Conservation (phyloP, 2,888 invertebrate species). For the Horisme vitalbata region DNA sequence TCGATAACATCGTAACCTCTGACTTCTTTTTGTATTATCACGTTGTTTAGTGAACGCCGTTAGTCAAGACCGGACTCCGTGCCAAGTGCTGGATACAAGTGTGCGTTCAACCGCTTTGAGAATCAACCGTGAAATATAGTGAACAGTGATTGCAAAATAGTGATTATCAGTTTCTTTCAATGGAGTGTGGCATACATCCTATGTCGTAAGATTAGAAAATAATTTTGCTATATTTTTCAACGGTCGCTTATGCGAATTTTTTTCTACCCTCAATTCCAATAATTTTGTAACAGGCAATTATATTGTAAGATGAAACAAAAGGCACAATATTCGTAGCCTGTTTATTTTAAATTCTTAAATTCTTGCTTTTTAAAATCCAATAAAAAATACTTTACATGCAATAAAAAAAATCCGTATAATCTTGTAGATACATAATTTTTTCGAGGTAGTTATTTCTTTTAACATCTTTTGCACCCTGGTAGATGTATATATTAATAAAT, state of each 20-base stretch:
- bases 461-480: too few relatives aligned
- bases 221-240: conserved; percentile 39
- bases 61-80: conserved; percentile 65
- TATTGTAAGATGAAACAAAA: background rate
- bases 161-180: conserved; percentile 59
- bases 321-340: too few relatives aligned
- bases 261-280: conserved; percentile 13
- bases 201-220: conserved; percentile 72
- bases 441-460: too few relatives aligned
- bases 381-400: too few relatives aligned
- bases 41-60: conserved; percentile 73
- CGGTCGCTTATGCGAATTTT: conserved; percentile 24
- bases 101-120: conserved; percentile 56
- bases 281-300: background rate
- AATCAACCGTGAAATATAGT: conserved; percentile 71
- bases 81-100: conserved; percentile 75
- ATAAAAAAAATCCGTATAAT: too few relatives aligned
- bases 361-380: too few relatives aligned
- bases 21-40: conserved; percentile 80
- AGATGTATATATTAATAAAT: too few relatives aligned
- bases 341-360: too few relatives aligned
- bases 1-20: conserved; percentile 81
- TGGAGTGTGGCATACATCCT: conserved; percentile 71
- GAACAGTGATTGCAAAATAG: conserved; percentile 68
- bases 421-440: too few relatives aligned